Conservation (phyloP, 2,888 invertebrate genomes). For the Phengaris arion region DNA sequence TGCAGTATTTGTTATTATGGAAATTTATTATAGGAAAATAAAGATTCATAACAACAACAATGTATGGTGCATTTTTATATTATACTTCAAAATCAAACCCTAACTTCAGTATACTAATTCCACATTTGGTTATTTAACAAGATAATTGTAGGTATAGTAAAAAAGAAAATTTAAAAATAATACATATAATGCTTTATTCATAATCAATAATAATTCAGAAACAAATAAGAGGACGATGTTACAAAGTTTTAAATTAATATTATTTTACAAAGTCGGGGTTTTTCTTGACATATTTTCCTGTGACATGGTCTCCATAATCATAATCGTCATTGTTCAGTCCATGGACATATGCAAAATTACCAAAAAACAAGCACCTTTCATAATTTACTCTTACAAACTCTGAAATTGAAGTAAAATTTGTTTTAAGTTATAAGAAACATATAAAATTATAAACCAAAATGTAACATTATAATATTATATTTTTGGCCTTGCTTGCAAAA, state of each 20-base stretch:
- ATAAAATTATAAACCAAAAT: too few relatives aligned
- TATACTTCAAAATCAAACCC: too few relatives aligned
- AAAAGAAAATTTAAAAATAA: not conserved
- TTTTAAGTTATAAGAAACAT: not conserved
- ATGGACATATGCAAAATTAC: constrained; percentile 70
- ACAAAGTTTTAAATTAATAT: constrained; percentile 23
- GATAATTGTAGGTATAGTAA: not conserved
- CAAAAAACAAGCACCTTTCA: constrained; percentile 63
- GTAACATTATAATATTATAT: too few relatives aligned
- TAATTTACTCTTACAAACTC: constrained; percentile 57
- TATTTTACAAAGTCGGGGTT: constrained; percentile 56
- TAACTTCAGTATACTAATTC: too few relatives aligned
- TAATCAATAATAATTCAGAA: too few relatives aligned
- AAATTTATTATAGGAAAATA: too few relatives aligned
- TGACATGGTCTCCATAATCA: constrained; percentile 58
- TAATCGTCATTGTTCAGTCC: constrained; percentile 61
- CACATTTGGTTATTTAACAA: too few relatives aligned
- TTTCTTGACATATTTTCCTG: constrained; percentile 52
- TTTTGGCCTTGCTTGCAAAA: too few relatives aligned
- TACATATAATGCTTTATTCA: too few relatives aligned
- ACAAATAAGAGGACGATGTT: not conserved
- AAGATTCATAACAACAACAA: too few relatives aligned
- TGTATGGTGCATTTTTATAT: too few relatives aligned
- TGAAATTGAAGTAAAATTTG: constrained; percentile 41
- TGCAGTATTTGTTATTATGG: not conserved